Evolutionary conservation across 2,113 vertebrate species (phyloP).

Genomic region (Empidonax traillii): DNA sequence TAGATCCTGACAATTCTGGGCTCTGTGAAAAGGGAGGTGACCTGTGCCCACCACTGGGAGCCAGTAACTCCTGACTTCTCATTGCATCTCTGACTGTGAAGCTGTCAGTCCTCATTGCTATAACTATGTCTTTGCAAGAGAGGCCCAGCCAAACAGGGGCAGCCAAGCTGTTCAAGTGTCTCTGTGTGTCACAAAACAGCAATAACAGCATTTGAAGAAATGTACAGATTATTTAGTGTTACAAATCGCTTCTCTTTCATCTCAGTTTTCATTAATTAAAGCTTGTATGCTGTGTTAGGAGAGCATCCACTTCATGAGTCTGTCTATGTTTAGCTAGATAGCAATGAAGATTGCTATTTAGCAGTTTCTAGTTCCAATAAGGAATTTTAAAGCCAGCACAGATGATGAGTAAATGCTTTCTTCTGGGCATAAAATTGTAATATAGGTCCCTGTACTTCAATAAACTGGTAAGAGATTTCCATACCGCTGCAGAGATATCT

Average conservation of each 20-base stretch:
- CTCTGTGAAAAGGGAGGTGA: background rate
- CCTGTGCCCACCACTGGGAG: background rate
- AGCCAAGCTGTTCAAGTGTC: background rate
- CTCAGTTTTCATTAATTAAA: background rate
- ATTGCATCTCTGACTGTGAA: background rate
- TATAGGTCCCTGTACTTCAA: background rate
- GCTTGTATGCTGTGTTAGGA: background rate
- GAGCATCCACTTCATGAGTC: background rate
- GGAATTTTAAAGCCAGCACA: background rate
- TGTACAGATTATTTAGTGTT: background rate
- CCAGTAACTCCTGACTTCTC: background rate
- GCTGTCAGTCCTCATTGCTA: background rate
- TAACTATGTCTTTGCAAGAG: background rate
- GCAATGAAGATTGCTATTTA: background rate
- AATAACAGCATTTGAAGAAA: background rate
- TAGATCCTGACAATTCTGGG: background rate
- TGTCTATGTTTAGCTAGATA: background rate
- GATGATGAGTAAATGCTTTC: background rate
- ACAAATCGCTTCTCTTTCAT: background rate
- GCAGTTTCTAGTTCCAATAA: background rate
- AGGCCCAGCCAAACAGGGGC: background rate
- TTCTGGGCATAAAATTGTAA: background rate
- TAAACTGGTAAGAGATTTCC: background rate
- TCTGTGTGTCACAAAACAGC: background rate
- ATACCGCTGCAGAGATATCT: background rate